Base-by-base conservation (phyloP, 2,113 vertebrate genomes). In the Esox niger region DNA sequence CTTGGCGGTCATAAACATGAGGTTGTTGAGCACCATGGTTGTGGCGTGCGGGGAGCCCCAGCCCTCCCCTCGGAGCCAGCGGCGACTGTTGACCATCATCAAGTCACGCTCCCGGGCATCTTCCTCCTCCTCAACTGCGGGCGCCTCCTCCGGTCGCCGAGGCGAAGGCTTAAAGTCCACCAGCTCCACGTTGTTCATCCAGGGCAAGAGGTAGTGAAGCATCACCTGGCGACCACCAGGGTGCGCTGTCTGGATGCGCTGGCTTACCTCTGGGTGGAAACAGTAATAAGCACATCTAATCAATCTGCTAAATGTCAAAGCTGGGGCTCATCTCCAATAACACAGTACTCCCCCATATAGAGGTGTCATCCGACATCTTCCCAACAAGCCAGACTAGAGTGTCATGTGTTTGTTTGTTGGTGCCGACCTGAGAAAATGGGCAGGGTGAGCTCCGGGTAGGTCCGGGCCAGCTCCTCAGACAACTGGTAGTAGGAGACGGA, bases 1-100 rank as follows among this genome's bases (percentile, higher is more conserved):
- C 95, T 99, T 99, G 20, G 97, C 97, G 1, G 97, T 99, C 94
- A 99, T 99, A 80, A 98, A 99, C 95, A 99, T 96, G 49, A 99
- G 94, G 74, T 99, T 99, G 89, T 99, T 99, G 71, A 99, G 88
- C 87, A 99, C 95, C 95, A 99, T 97, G 52, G 95, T 92, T 21
- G 97, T 98, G 64, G 97, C 97, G 47, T 95, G 95, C 0, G 95
- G 96, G 1, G 97, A 99, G 2, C 97, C 97, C 97, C 97, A 99
- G 73, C 97, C 97, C 79, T 98, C 96, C 72, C 97, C 97, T 69
- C 91, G 88, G 0, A 99, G 87, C 97, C 97, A 99, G 59, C 97
- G 93, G 1, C 96, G 88, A 79, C 96, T 98, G 59, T 96, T 99
- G 66, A 98, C 92, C 96, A 98, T 99, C 61, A 96, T 89, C n/a